Base-by-base conservation (phyloP, 2,797 vertebrate species). In the Propithecus perrieri region DNA sequence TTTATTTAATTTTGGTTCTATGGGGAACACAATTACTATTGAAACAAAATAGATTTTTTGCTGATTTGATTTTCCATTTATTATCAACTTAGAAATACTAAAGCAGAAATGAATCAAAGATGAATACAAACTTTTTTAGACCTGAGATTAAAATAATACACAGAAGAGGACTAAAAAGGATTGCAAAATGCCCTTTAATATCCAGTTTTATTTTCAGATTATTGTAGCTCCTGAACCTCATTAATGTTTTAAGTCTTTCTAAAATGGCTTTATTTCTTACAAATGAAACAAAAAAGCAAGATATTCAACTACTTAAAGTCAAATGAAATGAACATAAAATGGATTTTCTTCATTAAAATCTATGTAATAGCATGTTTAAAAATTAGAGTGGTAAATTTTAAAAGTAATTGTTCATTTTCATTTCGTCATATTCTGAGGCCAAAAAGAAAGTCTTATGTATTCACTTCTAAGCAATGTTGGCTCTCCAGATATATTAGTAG, bases 1-100 rank as follows among this genome's bases (percentile, higher is more conserved):
- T 97, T 97, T 95, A 98, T 98, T 97, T 97, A 96, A 98, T 97
- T 98, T 96, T 74, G 83, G 78, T 80, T 97, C 88, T 97, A 80
- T 85, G 95, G 95, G 93, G 93, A 92, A 95, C 93, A 96, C 72
- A 97, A 28, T 86, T 3, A 0, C 61, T 96, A 96, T 95, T 97
- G 94, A 98, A 98, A 98, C 91, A 98, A 98, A 98, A 98, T 85
- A 81, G 81, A 97, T 38, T 98, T 98, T 98, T 88, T 97, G 97
- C 46, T 96, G 95, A 98, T 98, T 98, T 98, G 95, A 98, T 98
- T 98, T 98, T 98, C 93, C 80, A 98, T 98, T 94, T 97, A 96
- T 97, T 98, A 98, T 97, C 95, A 98, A 97, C 94, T 97, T 95
- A 96, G 95, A 98, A 97, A 97, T 91, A 81, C 71, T 95, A 93